Base-by-base conservation (phyloP, 2,113 vertebrate species). In the Lamprologus ornatipinnis region DNA sequence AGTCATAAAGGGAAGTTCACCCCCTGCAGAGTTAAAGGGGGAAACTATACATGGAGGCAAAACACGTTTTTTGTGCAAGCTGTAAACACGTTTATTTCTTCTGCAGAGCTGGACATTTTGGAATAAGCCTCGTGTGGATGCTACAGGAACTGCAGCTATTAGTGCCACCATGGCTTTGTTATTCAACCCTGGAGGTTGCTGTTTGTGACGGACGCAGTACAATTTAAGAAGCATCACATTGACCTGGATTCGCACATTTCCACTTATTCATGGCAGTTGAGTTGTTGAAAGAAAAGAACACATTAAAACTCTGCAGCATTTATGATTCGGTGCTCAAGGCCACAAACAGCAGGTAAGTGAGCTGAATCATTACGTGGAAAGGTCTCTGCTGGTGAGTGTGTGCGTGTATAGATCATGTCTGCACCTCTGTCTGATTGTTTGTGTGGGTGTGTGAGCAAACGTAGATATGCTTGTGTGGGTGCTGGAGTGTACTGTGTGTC, bases 331-430 rank as follows among this genome's bases (percentile, higher is more conserved):
- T 13, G n/a, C 63, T 58, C 9, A 73, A 45, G n/a, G 78, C 42
- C 26, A 11, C 53, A 49, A 23, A 42, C 78, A 85, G 84, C 87
- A 60, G 82, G 81, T 70, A 84, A 83, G 9, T 83, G 92, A 87
- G 84, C 85, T 91, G 86, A 86, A 91, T 88, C 82, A 78, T 88
- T 83, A 68, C 75, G 88, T 63, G 33, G n/a, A 21, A 70, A 33
- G 37, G 19, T 9, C 35, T 78, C 49, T 21, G 33, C 11, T 7
- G 78, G 17, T 35, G 47, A 35, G 23, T 55, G 63, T 6, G 23
- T 79, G 13, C 68, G 14, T 70, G 80, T 35, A 84, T 55, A 15
- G 28, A 33, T 28, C 11, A 33, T 2, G 45, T 57, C 35, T 88
- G 60, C 81, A 35, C 17, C 40, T 80, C 13, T 3, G 3, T 73